Conservation (phyloP, 2,113 vertebrate genomes). For the Calyptommatus sinebrachiatus region DNA sequence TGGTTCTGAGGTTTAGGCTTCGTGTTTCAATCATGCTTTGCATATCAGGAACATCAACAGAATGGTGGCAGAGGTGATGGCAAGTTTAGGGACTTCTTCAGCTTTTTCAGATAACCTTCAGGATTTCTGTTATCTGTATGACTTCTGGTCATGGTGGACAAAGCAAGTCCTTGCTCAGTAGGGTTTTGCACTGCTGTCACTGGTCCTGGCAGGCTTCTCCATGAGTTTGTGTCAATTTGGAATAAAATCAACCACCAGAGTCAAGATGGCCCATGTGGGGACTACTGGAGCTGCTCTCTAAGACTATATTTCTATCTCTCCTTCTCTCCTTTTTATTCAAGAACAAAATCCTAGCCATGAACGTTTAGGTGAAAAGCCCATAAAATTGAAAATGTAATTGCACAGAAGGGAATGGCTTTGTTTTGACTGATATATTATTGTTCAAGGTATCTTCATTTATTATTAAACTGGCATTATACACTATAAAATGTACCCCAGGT, state of each 20-base stretch:
- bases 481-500: too few species aligned
- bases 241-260: conserved; percentile 3
- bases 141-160: not conserved
- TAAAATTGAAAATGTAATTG: not conserved
- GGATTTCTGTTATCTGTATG: not conserved
- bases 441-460: not conserved
- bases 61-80: not conserved
- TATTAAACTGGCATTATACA: not conserved
- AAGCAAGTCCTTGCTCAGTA: not conserved
- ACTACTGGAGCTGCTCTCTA: conserved; percentile 1
- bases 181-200: not conserved
- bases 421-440: too few species aligned
- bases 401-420: not conserved
- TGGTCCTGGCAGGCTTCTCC: conserved; percentile 1
- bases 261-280: not conserved
- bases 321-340: not conserved
- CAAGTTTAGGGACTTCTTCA: not conserved
- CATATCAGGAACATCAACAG: not conserved
- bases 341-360: not conserved
- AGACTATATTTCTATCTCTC: not conserved
- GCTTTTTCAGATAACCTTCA: not conserved
- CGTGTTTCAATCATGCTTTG: not conserved
- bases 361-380: not conserved
- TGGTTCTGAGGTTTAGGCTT: not conserved
- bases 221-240: conserved; percentile 3